Conservation (phyloP, 2,113 vertebrate genomes). For the Apaloderma vittatum region DNA sequence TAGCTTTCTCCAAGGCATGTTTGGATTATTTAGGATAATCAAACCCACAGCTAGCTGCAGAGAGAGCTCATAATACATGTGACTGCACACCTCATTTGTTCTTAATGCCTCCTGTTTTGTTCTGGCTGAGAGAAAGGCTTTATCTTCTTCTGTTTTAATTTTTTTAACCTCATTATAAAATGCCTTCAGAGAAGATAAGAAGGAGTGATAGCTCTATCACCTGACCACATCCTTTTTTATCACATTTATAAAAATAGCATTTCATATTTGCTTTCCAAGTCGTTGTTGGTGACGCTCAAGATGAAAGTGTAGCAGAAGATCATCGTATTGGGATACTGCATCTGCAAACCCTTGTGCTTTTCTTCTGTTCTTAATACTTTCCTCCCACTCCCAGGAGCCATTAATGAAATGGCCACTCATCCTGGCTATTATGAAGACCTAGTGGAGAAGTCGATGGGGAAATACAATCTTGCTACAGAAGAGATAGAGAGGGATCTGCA, state of each 20-base stretch:
- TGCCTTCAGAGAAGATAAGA: background rate
- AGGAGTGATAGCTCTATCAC: background rate
- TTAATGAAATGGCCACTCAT: slow-evolving; percentile 98
- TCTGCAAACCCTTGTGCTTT: background rate
- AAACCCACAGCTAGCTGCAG: background rate
- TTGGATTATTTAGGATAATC: background rate
- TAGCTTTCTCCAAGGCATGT: background rate
- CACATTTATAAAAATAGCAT: background rate
- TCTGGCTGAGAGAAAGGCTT: background rate
- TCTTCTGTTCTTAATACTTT: background rate
- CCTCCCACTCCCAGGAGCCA: slow-evolving; percentile 83
- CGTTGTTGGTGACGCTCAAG: background rate
- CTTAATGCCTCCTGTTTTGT: background rate
- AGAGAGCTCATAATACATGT: background rate
- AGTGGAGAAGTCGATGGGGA: slow-evolving; percentile 97
- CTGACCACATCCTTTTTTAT: background rate
- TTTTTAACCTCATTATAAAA: background rate
- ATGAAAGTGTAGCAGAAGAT: background rate
- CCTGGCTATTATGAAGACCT: slow-evolving; percentile 97
- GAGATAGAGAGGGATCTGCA: slow-evolving; percentile 98
- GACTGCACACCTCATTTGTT: slow-evolving; percentile 2
- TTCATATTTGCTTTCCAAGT: background rate
- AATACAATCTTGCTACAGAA: slow-evolving; percentile 96
- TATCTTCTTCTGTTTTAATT: background rate
- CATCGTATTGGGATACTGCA: background rate